Evolutionary conservation across 2,888 invertebrate genomes (phyloP), one percentile per base, ranked within the genome.

Genomic region (Micoletzkya japonica): DNA sequence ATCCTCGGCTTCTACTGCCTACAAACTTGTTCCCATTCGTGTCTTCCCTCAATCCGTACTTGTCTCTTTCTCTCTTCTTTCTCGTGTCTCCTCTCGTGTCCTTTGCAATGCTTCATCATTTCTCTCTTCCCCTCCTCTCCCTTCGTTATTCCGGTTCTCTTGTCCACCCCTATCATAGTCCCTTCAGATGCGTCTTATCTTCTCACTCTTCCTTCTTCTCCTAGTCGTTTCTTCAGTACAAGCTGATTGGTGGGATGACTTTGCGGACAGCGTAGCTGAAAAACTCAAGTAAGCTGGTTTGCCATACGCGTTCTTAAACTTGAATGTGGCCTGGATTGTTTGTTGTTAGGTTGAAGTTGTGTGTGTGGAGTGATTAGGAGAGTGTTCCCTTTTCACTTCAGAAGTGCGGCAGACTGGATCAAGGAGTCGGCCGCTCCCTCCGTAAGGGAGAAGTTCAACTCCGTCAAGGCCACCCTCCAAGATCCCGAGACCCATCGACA

Each of bases 241-340:
- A 32, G 79, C 79, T 36, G 79, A 79, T 68, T 79, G 79, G 79
- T 79, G 77, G 77, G 79, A 79, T 63, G 72, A 72, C 34, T 73
- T 77, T 58, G 74, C 77, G 52, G 74, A 75, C 28, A 70, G 61
- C 14, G 77, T 76, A 49, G 36, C 67, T n/a, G 67, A 54, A 28
- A 67, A 67, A 32, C 32, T 64, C 50, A 64, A 52, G 64, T 64
- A 24, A 61, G 49, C 49, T n/a, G n/a, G n/a, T n/a, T n/a, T n/a
- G n/a, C n/a, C n/a, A n/a, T n/a, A n/a, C n/a, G n/a, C n/a, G n/a
- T n/a, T n/a, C n/a, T n/a, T n/a, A n/a, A n/a, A n/a, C n/a, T n/a
- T n/a, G n/a, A n/a, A n/a, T n/a, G n/a, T n/a, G n/a, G n/a, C n/a
- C n/a, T n/a, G n/a, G n/a, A n/a, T n/a, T n/a, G n/a, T n/a, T n/a